These are phyloP conservation scores for Chymomyza costata DNA, from an alignment of 1,140 invertebrate species.

Conservation along the genomic window DNA sequence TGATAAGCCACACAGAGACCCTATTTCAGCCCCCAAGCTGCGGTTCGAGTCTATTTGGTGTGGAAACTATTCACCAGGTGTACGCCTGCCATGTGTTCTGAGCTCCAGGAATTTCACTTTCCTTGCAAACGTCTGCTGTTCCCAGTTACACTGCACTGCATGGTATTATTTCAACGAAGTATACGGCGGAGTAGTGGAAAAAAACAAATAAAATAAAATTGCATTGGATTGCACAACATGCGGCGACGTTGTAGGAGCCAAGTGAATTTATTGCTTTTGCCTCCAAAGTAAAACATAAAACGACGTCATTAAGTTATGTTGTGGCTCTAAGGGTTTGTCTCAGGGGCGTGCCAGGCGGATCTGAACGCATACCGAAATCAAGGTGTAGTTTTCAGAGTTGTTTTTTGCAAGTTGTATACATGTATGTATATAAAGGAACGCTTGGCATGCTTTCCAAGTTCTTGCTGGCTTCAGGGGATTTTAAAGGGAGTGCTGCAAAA, in stretches of 20 bases:
- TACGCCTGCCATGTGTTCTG: constrained; percentile 19
- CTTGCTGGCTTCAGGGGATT: too few species aligned
- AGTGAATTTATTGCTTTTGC: constrained; percentile 63
- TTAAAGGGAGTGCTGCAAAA: too few species aligned
- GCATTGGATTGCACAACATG: constrained; percentile 19
- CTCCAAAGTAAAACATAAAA: constrained; percentile 66
- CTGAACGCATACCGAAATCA: constrained; percentile 13
- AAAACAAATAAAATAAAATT: constrained; percentile 15
- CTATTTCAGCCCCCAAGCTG: too few species aligned
- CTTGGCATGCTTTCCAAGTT: too few species aligned
- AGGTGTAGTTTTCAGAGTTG: too few species aligned
- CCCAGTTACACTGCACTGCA: constrained; percentile 38
- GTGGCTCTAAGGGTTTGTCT: constrained; percentile 22
- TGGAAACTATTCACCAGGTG: constrained; percentile 50
- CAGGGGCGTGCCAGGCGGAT: constrained; percentile 4
- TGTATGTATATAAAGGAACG: too few species aligned
- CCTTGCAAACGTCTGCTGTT: constrained; percentile 20
- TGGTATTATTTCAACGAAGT: too few species aligned
- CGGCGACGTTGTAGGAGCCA: constrained; percentile 25
- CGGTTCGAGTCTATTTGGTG: too few species aligned
- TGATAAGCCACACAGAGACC: constrained; percentile 15
- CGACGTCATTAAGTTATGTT: constrained; percentile 68
- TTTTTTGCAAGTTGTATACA: too few species aligned
- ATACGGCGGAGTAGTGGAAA: constrained; percentile 22
- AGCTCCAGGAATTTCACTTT: constrained; percentile 60